phyloP scores from a whole-genome alignment of 2,888 invertebrate genomes.

The Andrena chrysosceles region DNA sequence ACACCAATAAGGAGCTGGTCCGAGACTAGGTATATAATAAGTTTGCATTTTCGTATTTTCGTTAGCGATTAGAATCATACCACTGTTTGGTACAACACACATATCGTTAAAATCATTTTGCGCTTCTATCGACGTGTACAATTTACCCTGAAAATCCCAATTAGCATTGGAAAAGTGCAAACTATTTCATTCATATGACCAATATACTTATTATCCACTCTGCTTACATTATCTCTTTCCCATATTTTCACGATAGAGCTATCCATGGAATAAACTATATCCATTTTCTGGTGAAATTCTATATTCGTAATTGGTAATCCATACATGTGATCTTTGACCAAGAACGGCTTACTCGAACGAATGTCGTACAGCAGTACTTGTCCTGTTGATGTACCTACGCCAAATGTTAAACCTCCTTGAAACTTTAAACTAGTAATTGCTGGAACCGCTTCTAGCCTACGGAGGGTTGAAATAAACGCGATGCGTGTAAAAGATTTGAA shows the following conservation, averaged over 20 bases:
- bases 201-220: not conserved
- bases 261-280: slow-evolving; percentile 96
- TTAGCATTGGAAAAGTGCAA: not conserved
- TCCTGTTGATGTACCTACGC: slow-evolving; percentile 97
- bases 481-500: not conserved
- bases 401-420: slow-evolving; percentile 91
- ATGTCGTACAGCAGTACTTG: slow-evolving; percentile 98
- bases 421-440: slow-evolving; percentile 92
- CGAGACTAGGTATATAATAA: slow-evolving; percentile 95
- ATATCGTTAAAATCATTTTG: slow-evolving; percentile 94
- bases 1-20: slow-evolving; percentile 98
- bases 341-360: slow-evolving; percentile 94
- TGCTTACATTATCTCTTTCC: slow-evolving; percentile 92
- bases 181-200: not conserved
- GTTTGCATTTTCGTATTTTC: slow-evolving; percentile 97
- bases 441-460: slow-evolving; percentile 89
- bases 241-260: slow-evolving; percentile 95
- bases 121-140: slow-evolving; percentile 97
- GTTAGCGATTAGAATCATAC: slow-evolving; percentile 97
- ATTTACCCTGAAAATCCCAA: slow-evolving; percentile 90
- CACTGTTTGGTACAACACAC: slow-evolving; percentile 95
- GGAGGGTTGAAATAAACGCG: slow-evolving; percentile 42
- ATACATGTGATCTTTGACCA: slow-evolving; percentile 98
- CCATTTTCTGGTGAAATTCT: slow-evolving; percentile 92
- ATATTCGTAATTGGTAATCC: slow-evolving; percentile 95